phyloP scores from a whole-genome alignment of 2,113 vertebrate species.

The Albula goreensis region DNA sequence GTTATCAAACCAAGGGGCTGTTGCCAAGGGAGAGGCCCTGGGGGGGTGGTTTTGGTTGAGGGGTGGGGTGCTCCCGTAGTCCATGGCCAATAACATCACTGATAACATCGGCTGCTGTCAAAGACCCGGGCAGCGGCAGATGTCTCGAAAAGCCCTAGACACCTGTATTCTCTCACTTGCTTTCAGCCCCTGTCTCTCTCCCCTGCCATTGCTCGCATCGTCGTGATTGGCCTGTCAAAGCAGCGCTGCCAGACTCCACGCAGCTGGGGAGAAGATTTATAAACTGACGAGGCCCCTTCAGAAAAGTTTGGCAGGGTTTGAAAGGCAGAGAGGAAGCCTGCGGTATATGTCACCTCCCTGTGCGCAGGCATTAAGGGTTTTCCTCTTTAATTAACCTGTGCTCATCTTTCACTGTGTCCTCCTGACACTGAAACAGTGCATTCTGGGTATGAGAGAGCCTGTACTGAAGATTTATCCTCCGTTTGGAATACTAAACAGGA shows the following conservation, averaged over 20 bases:
- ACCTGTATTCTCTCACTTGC: conserved; percentile 93
- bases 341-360: conserved; percentile 51
- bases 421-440: neutral
- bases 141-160: conserved; percentile 89
- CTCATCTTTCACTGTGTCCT: conserved; percentile 11
- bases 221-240: conserved; percentile 86
- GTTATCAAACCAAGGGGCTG: conserved; percentile 88
- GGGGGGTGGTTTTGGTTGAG: conserved; percentile 34
- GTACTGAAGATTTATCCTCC: conserved; percentile 9
- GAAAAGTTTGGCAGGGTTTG: conserved; percentile 76
- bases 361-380: no score
- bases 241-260: conserved; percentile 79
- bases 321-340: conserved; percentile 69
- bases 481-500: conserved; percentile 6
- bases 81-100: conserved; percentile 82
- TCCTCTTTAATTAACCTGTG: conserved; percentile 2
- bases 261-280: conserved; percentile 78
- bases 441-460: conserved; percentile 13
- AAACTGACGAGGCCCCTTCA: conserved; percentile 68
- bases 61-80: conserved; percentile 59
- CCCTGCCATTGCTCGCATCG: conserved; percentile 77
- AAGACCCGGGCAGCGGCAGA: conserved; percentile 82
- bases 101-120: conserved; percentile 95
- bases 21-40: conserved; percentile 80
- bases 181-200: conserved; percentile 76